Percentiles rank a stretch among this genome's conserved stretches.
phyloP scores from a whole-genome alignment of 2,113 vertebrate species.

The Phocoena phocoena region DNA sequence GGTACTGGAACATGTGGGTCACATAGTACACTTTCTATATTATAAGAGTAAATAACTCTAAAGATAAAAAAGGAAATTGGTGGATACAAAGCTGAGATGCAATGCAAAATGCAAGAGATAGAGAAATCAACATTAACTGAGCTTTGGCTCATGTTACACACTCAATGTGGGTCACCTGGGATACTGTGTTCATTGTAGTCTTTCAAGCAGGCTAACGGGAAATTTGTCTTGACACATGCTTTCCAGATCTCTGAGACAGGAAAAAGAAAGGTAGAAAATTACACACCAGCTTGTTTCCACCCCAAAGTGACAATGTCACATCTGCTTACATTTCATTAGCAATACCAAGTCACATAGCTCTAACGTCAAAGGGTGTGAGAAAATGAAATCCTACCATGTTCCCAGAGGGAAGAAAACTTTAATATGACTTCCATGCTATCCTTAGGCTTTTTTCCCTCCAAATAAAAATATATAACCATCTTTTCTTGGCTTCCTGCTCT shows the following conservation, averaged over 20 bases:
- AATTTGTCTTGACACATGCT: slow-evolving; percentile 3
- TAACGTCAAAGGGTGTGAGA: slow-evolving; percentile 21
- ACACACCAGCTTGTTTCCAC: slow-evolving; percentile 9
- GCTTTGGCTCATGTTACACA: neutral
- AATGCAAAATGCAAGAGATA: neutral
- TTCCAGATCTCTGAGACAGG: slow-evolving; percentile 26
- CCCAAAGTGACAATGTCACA: slow-evolving; percentile 47
- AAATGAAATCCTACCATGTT: neutral
- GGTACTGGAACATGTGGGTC: neutral
- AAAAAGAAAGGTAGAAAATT: slow-evolving; percentile 25
- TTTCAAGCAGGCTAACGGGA: neutral
- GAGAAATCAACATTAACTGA: neutral
- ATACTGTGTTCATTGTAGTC: neutral
- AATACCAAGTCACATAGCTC: neutral
- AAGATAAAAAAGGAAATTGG: neutral
- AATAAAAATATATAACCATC: neutral
- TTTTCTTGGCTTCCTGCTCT: neutral
- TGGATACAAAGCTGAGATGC: neutral
- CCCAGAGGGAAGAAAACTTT: neutral
- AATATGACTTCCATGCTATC: neutral
- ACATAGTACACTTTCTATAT: neutral
- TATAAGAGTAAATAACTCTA: neutral
- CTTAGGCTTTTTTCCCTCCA: neutral
- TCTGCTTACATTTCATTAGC: slow-evolving; percentile 52
- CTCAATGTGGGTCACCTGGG: neutral